Percentiles rank a stretch among this genome's conserved stretches.
phyloP scores from a whole-genome alignment of 2,797 vertebrate genomes.

The Euthynnus affinis region DNA sequence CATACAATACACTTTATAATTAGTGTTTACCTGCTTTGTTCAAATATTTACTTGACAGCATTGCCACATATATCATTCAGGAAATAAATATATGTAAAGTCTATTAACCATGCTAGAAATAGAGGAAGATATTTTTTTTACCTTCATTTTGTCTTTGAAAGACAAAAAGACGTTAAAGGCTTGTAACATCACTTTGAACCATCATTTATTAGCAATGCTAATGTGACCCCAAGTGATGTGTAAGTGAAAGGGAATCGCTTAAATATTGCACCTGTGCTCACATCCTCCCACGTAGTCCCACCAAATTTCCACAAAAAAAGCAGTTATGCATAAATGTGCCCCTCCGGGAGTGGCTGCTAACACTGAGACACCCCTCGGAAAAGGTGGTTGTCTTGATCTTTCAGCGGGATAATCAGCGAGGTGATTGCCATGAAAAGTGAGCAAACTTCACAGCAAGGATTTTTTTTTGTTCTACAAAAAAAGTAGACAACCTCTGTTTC shows the following conservation, averaged over 20 bases:
- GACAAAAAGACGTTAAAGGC: slow-evolving; percentile 38
- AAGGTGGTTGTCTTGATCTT: slow-evolving; percentile 71
- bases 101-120: not conserved
- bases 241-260: slow-evolving; percentile 49
- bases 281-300: slow-evolving; percentile 60
- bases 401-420: slow-evolving; percentile 66
- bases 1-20: slow-evolving; percentile 13
- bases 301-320: slow-evolving; percentile 65
- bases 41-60: not conserved
- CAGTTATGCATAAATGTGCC: slow-evolving; percentile 55
- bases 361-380: slow-evolving; percentile 56
- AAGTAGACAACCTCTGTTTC: slow-evolving; percentile 54
- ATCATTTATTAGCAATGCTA: slow-evolving; percentile 63
- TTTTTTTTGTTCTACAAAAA: not conserved
- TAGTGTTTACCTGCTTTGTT: not conserved
- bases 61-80: not conserved
- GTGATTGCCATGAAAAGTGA: slow-evolving; percentile 68
- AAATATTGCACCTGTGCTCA: slow-evolving; percentile 60
- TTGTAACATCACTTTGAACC: slow-evolving; percentile 44
- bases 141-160: slow-evolving; percentile 31
- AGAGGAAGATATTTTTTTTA: not conserved
- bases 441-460: slow-evolving; percentile 47
- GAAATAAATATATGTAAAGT: not conserved
- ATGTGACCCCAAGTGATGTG: slow-evolving; percentile 63
- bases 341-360: slow-evolving; percentile 63